Conservation (phyloP, 2,888 invertebrate genomes). For the Rhamnusium bicolor region DNA sequence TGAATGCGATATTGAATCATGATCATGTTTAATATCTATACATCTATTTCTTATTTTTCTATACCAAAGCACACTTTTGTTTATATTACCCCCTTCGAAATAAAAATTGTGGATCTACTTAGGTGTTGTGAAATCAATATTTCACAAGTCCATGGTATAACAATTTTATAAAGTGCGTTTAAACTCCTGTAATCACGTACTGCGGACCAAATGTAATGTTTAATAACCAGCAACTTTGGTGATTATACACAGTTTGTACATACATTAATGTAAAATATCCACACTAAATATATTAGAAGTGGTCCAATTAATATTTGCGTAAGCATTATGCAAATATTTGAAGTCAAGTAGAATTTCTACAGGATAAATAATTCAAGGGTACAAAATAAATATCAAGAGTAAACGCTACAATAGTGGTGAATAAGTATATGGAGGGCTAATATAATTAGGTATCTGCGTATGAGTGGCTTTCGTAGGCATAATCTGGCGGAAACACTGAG, state of each 20-base stretch:
- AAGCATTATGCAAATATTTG: slow-evolving; percentile 21
- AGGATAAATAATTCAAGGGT: slow-evolving; percentile 27
- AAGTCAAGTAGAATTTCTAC: neutral
- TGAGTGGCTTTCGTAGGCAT: slow-evolving; percentile 55
- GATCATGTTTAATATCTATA: no score
- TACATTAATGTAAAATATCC: neutral
- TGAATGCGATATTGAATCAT: no score
- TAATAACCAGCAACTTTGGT: no score
- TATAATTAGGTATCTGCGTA: slow-evolving; percentile 57
- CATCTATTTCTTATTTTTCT: no score
- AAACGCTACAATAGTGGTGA: slow-evolving; percentile 23
- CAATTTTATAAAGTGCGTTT: no score
- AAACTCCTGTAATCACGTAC: no score
- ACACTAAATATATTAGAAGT: slow-evolving; percentile 3
- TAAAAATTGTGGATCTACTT: no score
- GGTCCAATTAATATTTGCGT: slow-evolving; percentile 32
- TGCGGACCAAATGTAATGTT: no score
- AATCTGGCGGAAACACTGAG: slow-evolving; percentile 58
- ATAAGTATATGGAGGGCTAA: slow-evolving; percentile 45
- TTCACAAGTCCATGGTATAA: no score
- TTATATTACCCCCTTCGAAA: no score
- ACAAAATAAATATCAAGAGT: slow-evolving; percentile 22
- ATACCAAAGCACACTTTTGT: no score
- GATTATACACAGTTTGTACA: neutral
- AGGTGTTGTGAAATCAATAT: no score